Base-by-base conservation (phyloP, 2,797 vertebrate genomes). In the Sphenodon punctatus region DNA sequence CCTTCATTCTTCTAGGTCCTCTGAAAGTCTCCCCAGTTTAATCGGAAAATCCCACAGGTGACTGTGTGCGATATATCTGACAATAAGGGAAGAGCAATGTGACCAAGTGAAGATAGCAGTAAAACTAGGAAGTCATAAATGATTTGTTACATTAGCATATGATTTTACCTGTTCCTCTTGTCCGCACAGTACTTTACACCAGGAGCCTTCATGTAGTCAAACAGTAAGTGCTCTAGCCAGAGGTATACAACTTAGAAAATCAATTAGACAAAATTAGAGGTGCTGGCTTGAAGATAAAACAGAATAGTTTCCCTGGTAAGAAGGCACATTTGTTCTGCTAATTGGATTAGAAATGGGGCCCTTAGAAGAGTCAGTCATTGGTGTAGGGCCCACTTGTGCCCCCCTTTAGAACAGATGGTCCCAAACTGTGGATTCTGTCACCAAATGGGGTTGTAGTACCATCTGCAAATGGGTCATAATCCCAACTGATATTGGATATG, bases 201-300 rank as follows among this genome's bases (percentile, higher is more conserved):
- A 60, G 69, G 43, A 82, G 41, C 83, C 42, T 39, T 89, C 53
- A 66, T 64, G 73, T 82, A 92, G 64, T 70, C 61, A 68, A 85
- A 49, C 34, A 78, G 45, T 80, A 65, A 85, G 76, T 85, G 65
- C 74, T 65, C 38, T 85, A 84, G 80, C 82, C 5, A 1, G 78
- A 89, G 64, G 72, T 76, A 71, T 17, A 14, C 67, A 63, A 58
- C 63, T n/a, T n/a, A n/a, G n/a, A 75, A 74, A 88, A 82, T 86
- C 72, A 89, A 67, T 90, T 91, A 86, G 91, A 66, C 80, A 69
- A 34, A 27, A 58, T 88, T 89, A 81, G 66, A 76, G 89, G 73
- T 53, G 71, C 79, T 82, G 66, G 30, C n/a, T 74, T 82, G 67
- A 81, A 75, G 75, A 53, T 71, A 87, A 80, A 66, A 81, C 91